Conservation (phyloP, 2,888 invertebrate genomes). For the Dastarcus helophoroides region DNA sequence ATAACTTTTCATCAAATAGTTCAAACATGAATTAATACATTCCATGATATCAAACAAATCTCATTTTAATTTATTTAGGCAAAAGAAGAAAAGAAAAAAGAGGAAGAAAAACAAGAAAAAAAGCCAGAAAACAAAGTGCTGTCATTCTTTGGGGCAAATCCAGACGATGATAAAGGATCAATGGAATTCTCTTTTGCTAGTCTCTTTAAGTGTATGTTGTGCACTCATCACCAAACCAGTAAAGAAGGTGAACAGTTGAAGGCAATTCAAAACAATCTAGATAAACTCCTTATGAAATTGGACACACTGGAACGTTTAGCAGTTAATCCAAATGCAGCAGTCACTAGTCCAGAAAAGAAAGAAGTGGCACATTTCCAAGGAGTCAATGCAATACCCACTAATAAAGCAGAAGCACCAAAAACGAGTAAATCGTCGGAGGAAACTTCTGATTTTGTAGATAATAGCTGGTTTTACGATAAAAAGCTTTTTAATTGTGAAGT, state of each 20-base stretch:
- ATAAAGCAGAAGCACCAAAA: background rate
- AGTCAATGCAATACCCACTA: background rate
- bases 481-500: slow-evolving; percentile 53
- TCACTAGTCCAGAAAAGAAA: background rate
- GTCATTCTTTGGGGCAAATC: slow-evolving; percentile 27
- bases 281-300: slow-evolving; percentile 36
- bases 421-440: slow-evolving; percentile 11
- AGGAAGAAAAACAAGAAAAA: slow-evolving; percentile 23
- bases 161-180: slow-evolving; percentile 36
- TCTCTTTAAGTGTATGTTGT: slow-evolving; percentile 44
- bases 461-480: slow-evolving; percentile 58
- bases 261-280: slow-evolving; percentile 29
- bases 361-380: background rate
- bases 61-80: background rate
- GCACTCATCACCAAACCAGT: slow-evolving; percentile 37
- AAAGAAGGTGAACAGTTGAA: slow-evolving; percentile 37
- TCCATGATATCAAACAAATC: background rate
- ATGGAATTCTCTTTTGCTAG: slow-evolving; percentile 43
- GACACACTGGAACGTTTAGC: slow-evolving; percentile 34
- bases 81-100: slow-evolving; percentile 20
- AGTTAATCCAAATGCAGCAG: background rate
- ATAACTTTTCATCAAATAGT: background rate
- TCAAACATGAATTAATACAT: background rate
- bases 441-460: slow-evolving; percentile 19
- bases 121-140: slow-evolving; percentile 26